These are phyloP conservation scores for Rhysida immarginata DNA, from an alignment of 1,140 invertebrate species.

Conservation along the genomic window DNA sequence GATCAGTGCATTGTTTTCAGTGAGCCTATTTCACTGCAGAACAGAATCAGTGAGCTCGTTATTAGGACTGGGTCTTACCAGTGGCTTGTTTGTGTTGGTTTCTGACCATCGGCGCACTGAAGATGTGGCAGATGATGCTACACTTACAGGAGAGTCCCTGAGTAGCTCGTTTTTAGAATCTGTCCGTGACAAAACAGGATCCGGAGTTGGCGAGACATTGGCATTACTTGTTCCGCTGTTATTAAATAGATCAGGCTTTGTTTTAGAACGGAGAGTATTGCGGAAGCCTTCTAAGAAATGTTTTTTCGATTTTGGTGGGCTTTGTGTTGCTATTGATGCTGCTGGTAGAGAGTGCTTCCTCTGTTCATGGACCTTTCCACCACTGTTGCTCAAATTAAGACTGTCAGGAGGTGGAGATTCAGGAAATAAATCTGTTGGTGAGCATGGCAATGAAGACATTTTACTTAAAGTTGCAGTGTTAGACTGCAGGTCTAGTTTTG, in stretches of 20 bases:
- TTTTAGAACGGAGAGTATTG: conserved; percentile 36
- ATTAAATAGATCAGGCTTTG: conserved; percentile 18
- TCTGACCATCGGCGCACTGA: conserved; percentile 19
- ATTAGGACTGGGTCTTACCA: conserved; percentile 18
- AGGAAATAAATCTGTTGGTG: neutral
- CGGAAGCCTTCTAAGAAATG: conserved; percentile 42
- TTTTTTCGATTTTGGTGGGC: conserved; percentile 24
- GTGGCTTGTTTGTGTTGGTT: conserved; percentile 13
- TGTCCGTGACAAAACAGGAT: conserved; percentile 1
- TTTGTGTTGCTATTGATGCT: neutral
- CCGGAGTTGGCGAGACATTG: neutral
- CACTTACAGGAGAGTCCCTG: neutral
- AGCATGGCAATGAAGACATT: conserved; percentile 9
- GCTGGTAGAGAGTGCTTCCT: conserved; percentile 17
- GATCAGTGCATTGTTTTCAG: too few species aligned
- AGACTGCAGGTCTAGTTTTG: neutral
- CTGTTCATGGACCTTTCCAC: conserved; percentile 7
- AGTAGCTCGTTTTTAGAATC: neutral
- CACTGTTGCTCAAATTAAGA: too few species aligned
- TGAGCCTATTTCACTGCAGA: neutral
- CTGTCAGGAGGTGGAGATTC: neutral
- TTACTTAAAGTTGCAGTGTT: neutral
- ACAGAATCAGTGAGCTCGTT: conserved; percentile 14
- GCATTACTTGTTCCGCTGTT: conserved; percentile 9
- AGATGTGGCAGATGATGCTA: neutral